Base-by-base conservation (phyloP, 2,888 invertebrate species). In the Apodemia hepburni region DNA sequence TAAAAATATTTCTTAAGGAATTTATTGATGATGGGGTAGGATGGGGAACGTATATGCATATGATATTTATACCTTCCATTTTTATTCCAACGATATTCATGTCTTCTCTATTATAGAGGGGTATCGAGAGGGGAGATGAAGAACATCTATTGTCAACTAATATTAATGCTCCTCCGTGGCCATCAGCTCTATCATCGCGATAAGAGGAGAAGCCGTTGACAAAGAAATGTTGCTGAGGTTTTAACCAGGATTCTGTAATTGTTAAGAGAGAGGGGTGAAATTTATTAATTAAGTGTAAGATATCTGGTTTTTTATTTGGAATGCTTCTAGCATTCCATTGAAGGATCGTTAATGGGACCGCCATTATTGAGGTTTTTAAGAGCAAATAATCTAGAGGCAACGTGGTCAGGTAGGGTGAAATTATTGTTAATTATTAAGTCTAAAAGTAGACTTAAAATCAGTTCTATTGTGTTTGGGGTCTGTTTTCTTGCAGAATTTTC, bases 241-340 rank as follows among this genome's bases (percentile, higher is more conserved):
- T 47, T 17, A 47, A 47, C 47, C 47, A 47, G 7, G 47, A 17
- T 47, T 47, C 47, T 7, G 47, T 17, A 5, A 47, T 47, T 17
- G n/a, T 8, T 0, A 47, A 7, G n/a, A 47, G n/a, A n/a, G 47
- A 47, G 8, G 47, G 47, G 0, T n/a, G 17, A 17, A 47, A 47
- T 17, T 47, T 47, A 47, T 47, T 47, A n/a, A 8, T 17, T 47
- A 47, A 17, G 47, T 47, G 47, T 11, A n/a, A 17, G 17, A 47
- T n/a, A 3, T 47, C 47, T 11, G n/a, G 17, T 17, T 47, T 47
- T 17, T 47, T 47, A 17, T n/a, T 47, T 17, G n/a, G 47, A 47
- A 47, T 47, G 47, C 47, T 47, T 8, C 47, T 47, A 17, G 47
- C 47, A 47, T 47, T 47, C 47, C 47, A 47, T 17, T 47, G 47